A percentile compares a stretch with the other conserved stretches of the same genome.
phyloP scores from a whole-genome alignment of 2,797 vertebrate genomes.

The Sebastes itinus region DNA sequence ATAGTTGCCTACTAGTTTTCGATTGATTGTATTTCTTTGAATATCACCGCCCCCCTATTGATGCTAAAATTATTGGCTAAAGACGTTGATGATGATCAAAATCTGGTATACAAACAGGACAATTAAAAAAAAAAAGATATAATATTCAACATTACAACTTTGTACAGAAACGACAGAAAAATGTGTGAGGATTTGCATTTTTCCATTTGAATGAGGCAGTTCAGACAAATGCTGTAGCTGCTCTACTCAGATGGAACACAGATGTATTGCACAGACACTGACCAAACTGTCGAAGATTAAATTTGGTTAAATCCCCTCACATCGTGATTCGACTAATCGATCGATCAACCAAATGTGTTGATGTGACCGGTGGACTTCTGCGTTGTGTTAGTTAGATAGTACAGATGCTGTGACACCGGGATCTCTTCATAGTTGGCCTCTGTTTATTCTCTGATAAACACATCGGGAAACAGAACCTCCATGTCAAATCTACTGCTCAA shows the following conservation, averaged over 20 bases:
- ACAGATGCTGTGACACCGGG: too few relatives aligned
- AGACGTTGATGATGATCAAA: neutral
- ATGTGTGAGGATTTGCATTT: neutral
- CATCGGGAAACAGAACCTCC: too few relatives aligned
- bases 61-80: neutral
- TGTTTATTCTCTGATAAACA: too few relatives aligned
- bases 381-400: too few relatives aligned
- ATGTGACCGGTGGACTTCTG: too few relatives aligned
- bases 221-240: neutral
- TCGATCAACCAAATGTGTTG: neutral
- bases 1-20: neutral
- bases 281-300: neutral
- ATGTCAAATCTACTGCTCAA: too few relatives aligned
- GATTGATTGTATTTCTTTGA: neutral
- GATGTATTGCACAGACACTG: conserved; percentile 50
- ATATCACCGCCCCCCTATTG: accelerated
- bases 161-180: conserved; percentile 38
- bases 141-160: conserved; percentile 13
- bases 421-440: too few relatives aligned
- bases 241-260: neutral
- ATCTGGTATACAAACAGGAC: neutral
- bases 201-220: neutral
- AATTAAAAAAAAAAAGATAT: neutral
- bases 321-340: neutral
- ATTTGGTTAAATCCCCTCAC: neutral